Base-by-base conservation (phyloP, 2,113 vertebrate genomes). In the Corydoras sp. region DNA sequence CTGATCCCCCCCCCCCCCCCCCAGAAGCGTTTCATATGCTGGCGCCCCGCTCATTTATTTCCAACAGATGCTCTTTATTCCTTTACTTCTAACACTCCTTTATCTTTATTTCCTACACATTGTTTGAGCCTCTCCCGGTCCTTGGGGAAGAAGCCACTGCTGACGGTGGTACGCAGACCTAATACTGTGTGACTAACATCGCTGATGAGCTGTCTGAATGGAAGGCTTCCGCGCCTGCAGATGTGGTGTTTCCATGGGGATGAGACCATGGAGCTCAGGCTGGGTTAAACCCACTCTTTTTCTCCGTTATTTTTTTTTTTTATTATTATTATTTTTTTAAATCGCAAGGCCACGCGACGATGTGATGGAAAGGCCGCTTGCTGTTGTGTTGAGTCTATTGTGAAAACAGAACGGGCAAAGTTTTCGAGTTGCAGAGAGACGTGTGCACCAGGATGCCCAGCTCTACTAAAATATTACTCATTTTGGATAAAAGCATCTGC, bases 161-260 rank as follows among this genome's bases (percentile, higher is more conserved):
- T 69, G 55, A 63, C 68, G 65, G 60, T 68, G 49, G 63, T 61
- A 68, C 62, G 72, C 49, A 68, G 72, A 58, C 58, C 59, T 72
- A 62, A 72, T 75, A 53, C 68, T 71, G 76, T 71, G 68, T 78
- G 72, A 78, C 63, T 71, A 78, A 75, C 76, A 78, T 78, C 69
- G 15, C 59, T 74, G 76, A 78, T 78, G 68, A 75, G 69, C 72
- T 78, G 73, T 69, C 73, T 75, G 65, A 72, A 75, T 72, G 53
- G 69, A 78, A 65, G 60, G 68, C 76, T 78, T 73, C 76, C 76
- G 48, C 58, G 65, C 63, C 68, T 74, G 72, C 72, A 71, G 68
- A 75, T 75, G 77, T 69, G 65, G 60, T 31, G 77, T 78, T 78
- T 65, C 77, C 73, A 78, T 75, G 77, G 77, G 73, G 68, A 75